Evolutionary conservation across 2,888 invertebrate species (phyloP).

Genomic region (Smittia sp.): DNA sequence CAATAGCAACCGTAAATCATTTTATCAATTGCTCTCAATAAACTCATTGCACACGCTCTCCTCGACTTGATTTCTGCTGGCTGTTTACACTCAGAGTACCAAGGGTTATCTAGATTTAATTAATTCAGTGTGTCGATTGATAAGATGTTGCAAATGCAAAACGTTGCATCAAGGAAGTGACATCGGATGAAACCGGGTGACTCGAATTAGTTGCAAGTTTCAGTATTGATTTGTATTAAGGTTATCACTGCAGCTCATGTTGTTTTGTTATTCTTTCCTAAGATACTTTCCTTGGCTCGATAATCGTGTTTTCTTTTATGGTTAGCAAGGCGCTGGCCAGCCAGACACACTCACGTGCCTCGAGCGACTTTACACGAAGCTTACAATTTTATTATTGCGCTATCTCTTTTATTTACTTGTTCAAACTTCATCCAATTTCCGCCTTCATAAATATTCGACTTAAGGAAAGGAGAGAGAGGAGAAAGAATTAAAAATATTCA

Average conservation of each 20-base stretch:
- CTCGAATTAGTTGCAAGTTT: background rate
- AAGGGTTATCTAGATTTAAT: background rate
- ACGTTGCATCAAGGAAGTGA: slow-evolving; percentile 15
- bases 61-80: background rate
- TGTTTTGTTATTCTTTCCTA: background rate
- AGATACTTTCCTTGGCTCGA: background rate
- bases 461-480: too few relatives aligned
- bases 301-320: background rate
- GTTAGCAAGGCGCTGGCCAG: too few relatives aligned
- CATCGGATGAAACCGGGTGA: background rate
- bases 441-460: too few relatives aligned
- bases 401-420: too few relatives aligned
- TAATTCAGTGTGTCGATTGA: background rate
- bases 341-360: too few relatives aligned
- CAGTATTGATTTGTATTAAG: background rate
- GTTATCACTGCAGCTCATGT: background rate
- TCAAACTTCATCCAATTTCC: too few relatives aligned
- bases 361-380: too few relatives aligned
- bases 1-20: too few relatives aligned
- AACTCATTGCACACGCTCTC: background rate
- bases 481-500: too few relatives aligned
- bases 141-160: slow-evolving; percentile 3
- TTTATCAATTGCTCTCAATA: background rate
- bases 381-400: too few relatives aligned
- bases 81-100: too few relatives aligned